These are phyloP conservation scores for Cyanocitta stelleri DNA, from an alignment of 2,113 vertebrate genomes.

Conservation along the genomic window DNA sequence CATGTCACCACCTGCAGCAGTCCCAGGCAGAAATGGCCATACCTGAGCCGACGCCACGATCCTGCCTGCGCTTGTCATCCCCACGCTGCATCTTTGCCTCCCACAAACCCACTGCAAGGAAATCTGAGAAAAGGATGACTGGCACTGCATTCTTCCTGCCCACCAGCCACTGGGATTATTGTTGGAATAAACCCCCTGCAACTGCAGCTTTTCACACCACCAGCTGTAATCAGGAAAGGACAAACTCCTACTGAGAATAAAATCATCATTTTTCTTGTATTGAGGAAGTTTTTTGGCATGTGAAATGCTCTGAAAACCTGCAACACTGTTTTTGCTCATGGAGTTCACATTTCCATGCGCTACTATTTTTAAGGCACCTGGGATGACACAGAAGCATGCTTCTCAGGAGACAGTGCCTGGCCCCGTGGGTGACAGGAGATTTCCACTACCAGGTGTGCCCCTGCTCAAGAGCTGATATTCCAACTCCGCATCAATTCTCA, in stretches of 20 bases:
- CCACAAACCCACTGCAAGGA: neutral
- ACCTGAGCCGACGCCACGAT: accelerated
- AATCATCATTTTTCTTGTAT: accelerated
- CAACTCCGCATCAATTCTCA: neutral
- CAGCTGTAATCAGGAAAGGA: neutral
- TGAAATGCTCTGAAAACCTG: neutral
- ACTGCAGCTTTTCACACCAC: neutral
- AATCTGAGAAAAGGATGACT: neutral
- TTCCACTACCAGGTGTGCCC: accelerated
- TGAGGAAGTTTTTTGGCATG: neutral
- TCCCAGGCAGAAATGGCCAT: accelerated
- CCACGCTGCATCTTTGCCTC: neutral
- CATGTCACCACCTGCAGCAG: accelerated
- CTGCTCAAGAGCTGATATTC: neutral
- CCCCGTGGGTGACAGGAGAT: accelerated
- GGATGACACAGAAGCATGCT: accelerated
- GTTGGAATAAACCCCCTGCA: neutral
- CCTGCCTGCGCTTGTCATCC: neutral
- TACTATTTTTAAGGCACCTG: neutral
- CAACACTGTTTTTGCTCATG: accelerated
- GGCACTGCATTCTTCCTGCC: neutral
- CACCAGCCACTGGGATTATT: neutral
- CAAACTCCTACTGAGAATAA: neutral
- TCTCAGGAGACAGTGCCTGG: neutral
- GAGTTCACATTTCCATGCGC: accelerated